Conservation (phyloP, 2,888 invertebrate species). For the Lycophotia porphyrea region DNA sequence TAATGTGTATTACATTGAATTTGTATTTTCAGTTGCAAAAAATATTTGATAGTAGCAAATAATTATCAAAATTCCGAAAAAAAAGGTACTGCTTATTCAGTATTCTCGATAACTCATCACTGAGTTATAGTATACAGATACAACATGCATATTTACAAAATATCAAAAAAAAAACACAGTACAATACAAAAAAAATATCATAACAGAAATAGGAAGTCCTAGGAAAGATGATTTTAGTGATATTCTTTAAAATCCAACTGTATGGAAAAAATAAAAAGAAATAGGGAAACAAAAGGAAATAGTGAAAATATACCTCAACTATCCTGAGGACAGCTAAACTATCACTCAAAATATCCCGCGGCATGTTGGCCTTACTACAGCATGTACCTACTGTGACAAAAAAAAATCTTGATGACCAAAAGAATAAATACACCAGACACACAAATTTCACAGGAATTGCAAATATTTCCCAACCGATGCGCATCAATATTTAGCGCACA, state of each 20-base stretch:
- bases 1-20: no score
- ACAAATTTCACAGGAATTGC: not conserved
- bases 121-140: not conserved
- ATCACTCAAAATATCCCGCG: slow-evolving; percentile 92
- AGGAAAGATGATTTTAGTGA: not conserved
- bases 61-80: not conserved
- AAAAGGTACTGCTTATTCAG: not conserved
- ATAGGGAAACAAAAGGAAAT: not conserved
- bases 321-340: slow-evolving; percentile 91
- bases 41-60: not conserved
- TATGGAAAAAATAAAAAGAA: not conserved
- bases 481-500: slow-evolving; percentile 8
- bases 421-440: slow-evolving; percentile 19
- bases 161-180: not conserved
- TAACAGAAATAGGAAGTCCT: not conserved
- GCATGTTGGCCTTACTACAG: slow-evolving; percentile 83
- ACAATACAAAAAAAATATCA: not conserved
- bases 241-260: not conserved
- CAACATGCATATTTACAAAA: not conserved
- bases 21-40: no score
- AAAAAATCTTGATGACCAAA: slow-evolving; percentile 41
- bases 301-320: slow-evolving; percentile 85
- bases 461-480: not conserved
- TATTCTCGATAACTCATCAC: not conserved
- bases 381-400: slow-evolving; percentile 64